Evolutionary conservation across 2,113 vertebrate genomes (phyloP), one percentile per base, ranked within the genome.

Genomic region (Triplophysa siluroides): DNA sequence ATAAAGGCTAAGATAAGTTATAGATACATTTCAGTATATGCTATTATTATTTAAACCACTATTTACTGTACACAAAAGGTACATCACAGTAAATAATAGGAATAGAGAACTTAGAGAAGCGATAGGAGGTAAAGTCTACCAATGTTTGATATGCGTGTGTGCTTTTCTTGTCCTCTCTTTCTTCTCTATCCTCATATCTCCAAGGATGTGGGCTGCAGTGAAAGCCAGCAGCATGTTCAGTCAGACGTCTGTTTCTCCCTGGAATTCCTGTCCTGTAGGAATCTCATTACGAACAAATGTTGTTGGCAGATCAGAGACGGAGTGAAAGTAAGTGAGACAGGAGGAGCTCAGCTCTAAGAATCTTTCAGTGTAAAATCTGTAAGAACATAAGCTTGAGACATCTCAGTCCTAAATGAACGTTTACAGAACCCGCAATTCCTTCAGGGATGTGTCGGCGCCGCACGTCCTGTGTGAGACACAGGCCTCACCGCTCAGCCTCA

Each of bases 241-340:
- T 73, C 52, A 74, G 80, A 81, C 29, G 52, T 60, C 66, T 56
- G 64, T 83, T 81, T 83, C 78, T 78, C 69, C 13, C 29, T 73
- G 83, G 83, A 84, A 83, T 75, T 76, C 80, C 83, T 43, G 64
- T 82, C 83, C 81, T 78, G 74, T 63, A 81, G 78, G 81, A 84
- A 82, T 86, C 85, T 86, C 80, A 84, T 86, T 84, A 86, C 78
- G 80, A 80, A 84, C 81, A 86, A 84, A 86, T 73, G 64, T n/a
- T 41, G 45, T n/a, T 41, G 45, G 83, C 83, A 81, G 83, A 86
- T 81, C 78, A 76, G 78, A 80, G 64, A 82, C 64, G 60, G 29
- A 43, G 52, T 62, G 60, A 43, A 70, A 71, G 65, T 61, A 60
- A 41, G 66, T 43, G 58, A 71, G 68, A 75, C 72, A 47, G 58